Conservation (phyloP, 2,888 invertebrate species). For the Protula sp. region DNA sequence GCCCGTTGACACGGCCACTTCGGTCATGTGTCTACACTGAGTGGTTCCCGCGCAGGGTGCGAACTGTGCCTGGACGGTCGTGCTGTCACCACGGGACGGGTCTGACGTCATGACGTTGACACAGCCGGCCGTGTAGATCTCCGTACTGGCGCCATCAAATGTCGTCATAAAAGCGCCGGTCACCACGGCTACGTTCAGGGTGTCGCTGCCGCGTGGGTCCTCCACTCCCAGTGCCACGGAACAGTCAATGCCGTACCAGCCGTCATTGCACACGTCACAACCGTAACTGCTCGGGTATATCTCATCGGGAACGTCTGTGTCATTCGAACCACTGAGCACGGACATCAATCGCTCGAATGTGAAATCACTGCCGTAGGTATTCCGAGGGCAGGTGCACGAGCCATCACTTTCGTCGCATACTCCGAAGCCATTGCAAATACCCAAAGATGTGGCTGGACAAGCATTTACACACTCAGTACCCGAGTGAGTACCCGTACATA, state of each 20-base stretch:
- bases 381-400: neutral
- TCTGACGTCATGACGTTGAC: neutral
- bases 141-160: neutral
- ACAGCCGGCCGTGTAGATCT: neutral
- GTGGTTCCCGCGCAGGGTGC: neutral
- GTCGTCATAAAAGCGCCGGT: neutral
- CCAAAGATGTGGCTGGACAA: neutral
- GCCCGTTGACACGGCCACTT: neutral
- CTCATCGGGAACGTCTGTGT: too few relatives aligned
- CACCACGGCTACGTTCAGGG: neutral
- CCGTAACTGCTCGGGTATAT: too few relatives aligned
- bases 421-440: neutral
- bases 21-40: neutral
- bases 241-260: neutral
- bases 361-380: neutral
- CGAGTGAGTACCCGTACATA: neutral
- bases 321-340: neutral
- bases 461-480: neutral
- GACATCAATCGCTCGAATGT: neutral
- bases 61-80: neutral
- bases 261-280: neutral
- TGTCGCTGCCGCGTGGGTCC: neutral
- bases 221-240: neutral
- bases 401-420: neutral
- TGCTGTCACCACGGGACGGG: neutral